Base-by-base conservation (phyloP, 1,140 invertebrate species). In the Triops longicaudatus region DNA sequence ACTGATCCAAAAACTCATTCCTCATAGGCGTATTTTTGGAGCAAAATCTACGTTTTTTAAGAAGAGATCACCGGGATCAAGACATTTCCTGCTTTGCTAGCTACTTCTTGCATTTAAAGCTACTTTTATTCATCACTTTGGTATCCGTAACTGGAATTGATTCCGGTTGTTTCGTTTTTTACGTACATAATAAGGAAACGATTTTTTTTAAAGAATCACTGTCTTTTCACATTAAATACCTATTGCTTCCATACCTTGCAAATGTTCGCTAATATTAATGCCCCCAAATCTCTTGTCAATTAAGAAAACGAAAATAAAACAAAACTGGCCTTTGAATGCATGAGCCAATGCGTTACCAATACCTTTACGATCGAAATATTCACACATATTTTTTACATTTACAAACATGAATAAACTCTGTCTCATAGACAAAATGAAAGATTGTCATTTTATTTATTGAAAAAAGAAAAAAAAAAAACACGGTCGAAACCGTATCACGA, bases 31-130 rank as follows among this genome's bases (percentile, higher is more conserved):
- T 63, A 37, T 63, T 63, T 63, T 22, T 17, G 17, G 22, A 63
- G 17, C 22, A n/a, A n/a, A n/a, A n/a, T n/a, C 50, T 63, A 63
- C 9, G 50, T n/a, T 63, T 63, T 37, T 22, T 22, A 63, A 63
- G 50, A 63, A 63, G 50, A 63, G 50, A 63, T 63, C 50, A 63
- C 50, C 50, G 50, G 50, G 50, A n/a, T 63, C 50, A 37, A 37
- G 31, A 37, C 31, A 37, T 63, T 63, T 22, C 22, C 14, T n/a
- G 6, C 50, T 22, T 17, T 63, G 17, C 7, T 63, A 14, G 14
- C 22, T 63, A n/a, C 14, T 22, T 63, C 50, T 63, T 22, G 6
- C 31, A 7, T 37, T 63, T 63, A 63, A 63, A 63, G 50, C 14
- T 14, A n/a, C 22, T 9, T 63, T 63, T 22, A 17, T 7, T 37